These are phyloP conservation scores for Troides aeacus DNA, from an alignment of 2,888 invertebrate genomes.

Conservation along the genomic window DNA sequence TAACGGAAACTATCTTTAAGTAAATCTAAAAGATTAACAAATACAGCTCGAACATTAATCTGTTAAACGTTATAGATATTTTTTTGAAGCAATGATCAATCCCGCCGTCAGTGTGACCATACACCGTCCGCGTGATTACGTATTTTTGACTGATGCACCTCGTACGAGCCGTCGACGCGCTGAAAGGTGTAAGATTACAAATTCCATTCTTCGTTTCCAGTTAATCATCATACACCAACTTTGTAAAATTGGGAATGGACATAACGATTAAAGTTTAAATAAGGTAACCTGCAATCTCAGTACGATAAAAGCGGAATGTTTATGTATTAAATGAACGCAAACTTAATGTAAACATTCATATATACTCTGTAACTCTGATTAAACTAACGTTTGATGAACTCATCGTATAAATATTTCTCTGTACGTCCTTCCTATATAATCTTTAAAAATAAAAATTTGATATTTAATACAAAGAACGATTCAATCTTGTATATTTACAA, in stretches of 20 bases:
- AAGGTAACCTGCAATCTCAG: neutral
- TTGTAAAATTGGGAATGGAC: neutral
- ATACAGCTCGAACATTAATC: no score
- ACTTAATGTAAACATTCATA: no score
- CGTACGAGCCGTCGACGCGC: slow-evolving; percentile 41
- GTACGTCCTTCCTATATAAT: no score
- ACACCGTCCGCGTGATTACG: slow-evolving; percentile 36
- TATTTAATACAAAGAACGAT: no score
- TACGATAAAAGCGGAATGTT: no score
- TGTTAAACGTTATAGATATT: neutral
- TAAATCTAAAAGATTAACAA: neutral
- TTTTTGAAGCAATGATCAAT: neutral
- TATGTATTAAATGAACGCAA: no score
- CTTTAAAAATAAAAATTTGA: no score
- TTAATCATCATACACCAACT: slow-evolving; percentile 18
- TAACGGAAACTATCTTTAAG: neutral
- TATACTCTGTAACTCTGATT: no score
- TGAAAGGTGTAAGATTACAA: slow-evolving; percentile 47
- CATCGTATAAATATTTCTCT: no score
- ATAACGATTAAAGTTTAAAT: slow-evolving; percentile 13
- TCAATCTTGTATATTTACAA: no score
- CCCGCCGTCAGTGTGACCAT: slow-evolving; percentile 21
- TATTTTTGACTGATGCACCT: slow-evolving; percentile 41
- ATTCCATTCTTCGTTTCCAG: slow-evolving; percentile 35
- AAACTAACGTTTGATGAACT: no score